Conservation (phyloP, 2,113 vertebrate genomes). For the Grus americana region DNA sequence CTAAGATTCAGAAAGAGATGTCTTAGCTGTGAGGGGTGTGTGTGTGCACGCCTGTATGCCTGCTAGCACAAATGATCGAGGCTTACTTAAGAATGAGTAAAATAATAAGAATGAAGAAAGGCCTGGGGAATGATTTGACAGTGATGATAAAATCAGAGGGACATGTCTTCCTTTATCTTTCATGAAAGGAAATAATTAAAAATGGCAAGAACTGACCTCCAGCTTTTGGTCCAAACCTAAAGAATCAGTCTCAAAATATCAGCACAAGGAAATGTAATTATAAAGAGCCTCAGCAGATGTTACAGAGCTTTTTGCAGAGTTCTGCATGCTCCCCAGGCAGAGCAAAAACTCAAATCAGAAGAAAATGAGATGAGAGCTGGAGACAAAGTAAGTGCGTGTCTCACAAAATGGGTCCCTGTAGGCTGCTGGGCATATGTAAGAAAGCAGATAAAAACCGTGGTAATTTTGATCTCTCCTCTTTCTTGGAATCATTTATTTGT, state of each 20-base stretch:
- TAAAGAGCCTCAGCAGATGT: not conserved
- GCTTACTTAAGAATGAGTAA: not conserved
- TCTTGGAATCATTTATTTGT: not conserved
- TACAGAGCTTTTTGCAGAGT: not conserved
- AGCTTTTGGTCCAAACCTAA: not conserved
- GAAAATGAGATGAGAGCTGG: not conserved
- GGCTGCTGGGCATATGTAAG: not conserved
- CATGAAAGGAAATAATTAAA: not conserved
- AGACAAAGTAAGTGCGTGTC: not conserved
- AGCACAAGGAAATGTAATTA: not conserved
- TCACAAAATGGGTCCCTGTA: not conserved
- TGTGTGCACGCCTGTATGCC: not conserved
- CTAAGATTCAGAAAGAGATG: not conserved
- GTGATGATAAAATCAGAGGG: not conserved
- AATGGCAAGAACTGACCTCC: not conserved
- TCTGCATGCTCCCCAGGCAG: not conserved
- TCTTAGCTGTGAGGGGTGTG: not conserved
- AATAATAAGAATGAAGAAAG: not conserved
- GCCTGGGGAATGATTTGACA: not conserved
- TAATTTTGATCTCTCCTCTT: not conserved
- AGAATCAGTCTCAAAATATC: not conserved
- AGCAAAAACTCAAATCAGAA: not conserved
- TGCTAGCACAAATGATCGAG: not conserved
- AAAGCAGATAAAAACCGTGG: not conserved
- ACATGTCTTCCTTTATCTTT: not conserved